Evolutionary conservation across 2,113 vertebrate species (phyloP).

Genomic region (Periophthalmodon schlosseri): DNA sequence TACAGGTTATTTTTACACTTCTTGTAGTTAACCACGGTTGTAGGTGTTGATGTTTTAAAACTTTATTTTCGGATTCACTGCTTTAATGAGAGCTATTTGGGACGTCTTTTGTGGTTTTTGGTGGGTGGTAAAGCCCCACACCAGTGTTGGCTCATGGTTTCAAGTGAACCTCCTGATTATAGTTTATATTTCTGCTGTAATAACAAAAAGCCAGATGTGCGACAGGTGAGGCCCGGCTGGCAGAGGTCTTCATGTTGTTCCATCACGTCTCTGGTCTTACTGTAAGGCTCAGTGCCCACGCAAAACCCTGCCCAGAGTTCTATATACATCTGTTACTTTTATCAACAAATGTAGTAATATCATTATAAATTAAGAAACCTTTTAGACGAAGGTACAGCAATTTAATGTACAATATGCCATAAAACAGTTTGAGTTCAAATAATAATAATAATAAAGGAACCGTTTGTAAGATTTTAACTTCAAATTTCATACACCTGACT

Average conservation of each 20-base stretch:
- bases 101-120: not conserved
- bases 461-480: too few species aligned
- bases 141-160: not conserved
- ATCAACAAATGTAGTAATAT: not conserved
- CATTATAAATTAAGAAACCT: too few species aligned
- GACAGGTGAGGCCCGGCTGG: not conserved
- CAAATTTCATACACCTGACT: too few species aligned
- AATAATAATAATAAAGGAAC: too few species aligned
- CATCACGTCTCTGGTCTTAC: constrained; percentile 19
- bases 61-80: not conserved
- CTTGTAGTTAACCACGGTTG: not conserved
- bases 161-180: not conserved
- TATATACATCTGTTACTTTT: not conserved
- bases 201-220: not conserved
- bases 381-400: too few species aligned
- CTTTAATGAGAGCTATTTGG: not conserved
- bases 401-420: too few species aligned
- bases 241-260: constrained; percentile 29
- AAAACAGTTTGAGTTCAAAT: too few species aligned
- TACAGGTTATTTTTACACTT: not conserved
- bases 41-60: not conserved
- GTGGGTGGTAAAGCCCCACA: not conserved
- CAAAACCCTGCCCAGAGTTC: not conserved
- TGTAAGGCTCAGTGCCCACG: not conserved
- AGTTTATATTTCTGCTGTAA: constrained; percentile 4